These are phyloP conservation scores for Pinna nobilis DNA, from an alignment of 1,140 invertebrate genomes.

Conservation along the genomic window DNA sequence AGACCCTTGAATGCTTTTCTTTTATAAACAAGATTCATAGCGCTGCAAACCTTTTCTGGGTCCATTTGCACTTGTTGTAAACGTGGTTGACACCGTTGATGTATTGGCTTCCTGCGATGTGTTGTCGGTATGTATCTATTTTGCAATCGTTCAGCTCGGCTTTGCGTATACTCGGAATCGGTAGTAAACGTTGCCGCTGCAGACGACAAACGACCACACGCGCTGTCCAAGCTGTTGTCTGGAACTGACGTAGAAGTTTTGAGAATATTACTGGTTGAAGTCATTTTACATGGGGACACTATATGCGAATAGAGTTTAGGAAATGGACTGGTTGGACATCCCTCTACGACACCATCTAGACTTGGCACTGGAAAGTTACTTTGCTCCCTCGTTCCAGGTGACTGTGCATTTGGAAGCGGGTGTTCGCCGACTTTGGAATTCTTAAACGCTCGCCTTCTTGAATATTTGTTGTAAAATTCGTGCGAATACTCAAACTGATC, in stretches of 20 bases:
- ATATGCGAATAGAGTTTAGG: neutral
- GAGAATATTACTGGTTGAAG: no score
- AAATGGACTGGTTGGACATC: neutral
- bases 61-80: conserved; percentile 2
- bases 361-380: neutral
- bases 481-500: conserved; percentile 9
- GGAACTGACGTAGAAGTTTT: no score
- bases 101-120: neutral
- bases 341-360: neutral
- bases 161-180: conserved; percentile 8
- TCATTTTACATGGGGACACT: conserved; percentile 17
- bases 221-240: no score
- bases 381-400: neutral
- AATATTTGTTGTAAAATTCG: conserved; percentile 15
- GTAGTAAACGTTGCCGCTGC: neutral
- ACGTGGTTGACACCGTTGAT: conserved; percentile 9
- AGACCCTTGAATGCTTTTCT: conserved; percentile 8
- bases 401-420: neutral
- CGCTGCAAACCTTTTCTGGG: neutral
- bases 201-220: neutral
- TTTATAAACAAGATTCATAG: neutral
- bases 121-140: neutral
- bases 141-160: neutral
- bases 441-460: neutral
- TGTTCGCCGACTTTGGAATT: neutral